Conservation (phyloP, 1,140 invertebrate species). For the Scaptomyza pallida region DNA sequence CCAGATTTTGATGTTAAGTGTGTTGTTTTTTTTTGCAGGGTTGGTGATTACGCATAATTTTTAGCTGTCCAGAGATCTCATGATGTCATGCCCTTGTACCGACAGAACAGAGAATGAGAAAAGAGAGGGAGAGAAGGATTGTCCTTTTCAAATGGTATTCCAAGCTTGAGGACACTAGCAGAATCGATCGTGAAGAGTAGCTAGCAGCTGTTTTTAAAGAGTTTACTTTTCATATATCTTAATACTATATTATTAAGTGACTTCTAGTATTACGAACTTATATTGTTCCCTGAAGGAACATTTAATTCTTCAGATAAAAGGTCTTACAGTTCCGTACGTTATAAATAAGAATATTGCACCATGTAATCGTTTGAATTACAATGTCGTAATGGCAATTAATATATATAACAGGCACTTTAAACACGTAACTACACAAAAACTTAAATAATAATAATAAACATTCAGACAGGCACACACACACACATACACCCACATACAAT, state of each 20-base stretch:
- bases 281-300: conserved; percentile 9
- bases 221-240: too few species aligned
- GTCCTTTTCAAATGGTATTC: conserved; percentile 19
- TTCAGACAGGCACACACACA: conserved; percentile 19
- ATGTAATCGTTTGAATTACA: conserved; percentile 22
- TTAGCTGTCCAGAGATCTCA: conserved; percentile 48
- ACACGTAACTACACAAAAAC: conserved; percentile 66
- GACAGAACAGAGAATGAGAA: background rate
- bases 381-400: conserved; percentile 47
- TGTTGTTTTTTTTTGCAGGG: conserved; percentile 62
- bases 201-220: background rate
- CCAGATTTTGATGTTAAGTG: conserved; percentile 48
- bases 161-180: conserved; percentile 26
- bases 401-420: conserved; percentile 48
- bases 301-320: conserved; percentile 20
- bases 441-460: conserved; percentile 67
- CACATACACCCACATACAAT: too few species aligned
- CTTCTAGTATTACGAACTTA: conserved; percentile 7
- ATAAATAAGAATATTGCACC: conserved; percentile 10
- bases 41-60: conserved; percentile 79
- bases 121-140: background rate
- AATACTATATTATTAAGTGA: background rate
- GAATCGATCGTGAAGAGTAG: background rate
- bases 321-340: conserved; percentile 2
- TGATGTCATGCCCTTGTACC: conserved; percentile 64